Base-by-base conservation (phyloP, 2,113 vertebrate genomes). In the Dicrurus megarhynchus region DNA sequence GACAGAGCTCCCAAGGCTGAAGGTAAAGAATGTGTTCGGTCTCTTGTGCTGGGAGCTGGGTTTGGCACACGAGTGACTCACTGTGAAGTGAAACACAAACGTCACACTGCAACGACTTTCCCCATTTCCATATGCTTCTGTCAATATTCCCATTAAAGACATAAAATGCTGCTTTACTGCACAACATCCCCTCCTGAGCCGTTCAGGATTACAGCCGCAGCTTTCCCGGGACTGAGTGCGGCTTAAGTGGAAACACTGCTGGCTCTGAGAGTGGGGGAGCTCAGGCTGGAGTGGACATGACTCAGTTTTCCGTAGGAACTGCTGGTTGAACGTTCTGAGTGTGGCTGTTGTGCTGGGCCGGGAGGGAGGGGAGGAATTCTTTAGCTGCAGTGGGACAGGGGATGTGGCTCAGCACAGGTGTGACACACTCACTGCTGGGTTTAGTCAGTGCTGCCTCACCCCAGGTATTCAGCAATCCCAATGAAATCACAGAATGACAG, bases 21-120 rank as follows among this genome's bases (percentile, higher is more conserved):
- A 1, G 4, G n/a, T 3, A 1, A 19, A 13, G 77, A 3, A 10
- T 2, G 21, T 1, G 13, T 3, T 67, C 1, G 0, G 3, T 3
- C 50, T 10, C 59, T 22, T 3, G 39, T 27, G 70, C 80, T 15
- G 64, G 73, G 77, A 32, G 71, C 55, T 21, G 35, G n/a, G 13
- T 26, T 4, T 39, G 30, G 32, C 21, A 21, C 47, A 13, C 6
- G 3, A 52, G 52, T 3, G 18, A 41, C 39, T 59, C 49, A 44
- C 23, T 9, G 75, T 0, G 75, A 9, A 13, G 39, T 10, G 82
- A 37, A 27, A 39, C 9, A 53, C 53, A 27, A 71, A 19, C 5
- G 0, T 32, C 79, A 16, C 49, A 2, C 1, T 13, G 79, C 33
- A 65, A 4, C 16, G 19, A 32, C 32, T 24, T 18, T 32, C 46